Percentiles rank a stretch among this genome's conserved stretches.
phyloP scores from a whole-genome alignment of 2,113 vertebrate genomes.

The Phoxinus phoxinus region DNA sequence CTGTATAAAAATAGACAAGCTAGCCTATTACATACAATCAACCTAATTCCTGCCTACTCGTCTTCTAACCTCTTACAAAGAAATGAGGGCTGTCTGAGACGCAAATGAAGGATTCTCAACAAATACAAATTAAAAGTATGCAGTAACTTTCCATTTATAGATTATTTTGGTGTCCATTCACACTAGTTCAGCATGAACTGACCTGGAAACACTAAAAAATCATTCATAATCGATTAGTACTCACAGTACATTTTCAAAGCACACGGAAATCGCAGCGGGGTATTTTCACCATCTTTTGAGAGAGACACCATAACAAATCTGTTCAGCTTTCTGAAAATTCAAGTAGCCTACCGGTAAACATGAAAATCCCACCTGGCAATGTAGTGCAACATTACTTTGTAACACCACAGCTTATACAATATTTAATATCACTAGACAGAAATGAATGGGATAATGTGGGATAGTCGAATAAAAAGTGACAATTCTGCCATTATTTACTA shows the following conservation, averaged over 20 bases:
- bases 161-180: background rate
- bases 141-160: constrained; percentile 29
- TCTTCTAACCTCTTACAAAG: too few relatives aligned
- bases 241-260: background rate
- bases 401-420: background rate
- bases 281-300: background rate
- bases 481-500: background rate
- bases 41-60: background rate
- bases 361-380: background rate
- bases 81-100: background rate
- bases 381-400: background rate
- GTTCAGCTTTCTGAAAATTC: background rate
- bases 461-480: background rate
- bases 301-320: background rate
- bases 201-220: constrained; percentile 57
- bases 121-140: background rate
- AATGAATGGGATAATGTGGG: too few relatives aligned
- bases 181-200: constrained; percentile 37
- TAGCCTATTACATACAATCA: constrained; percentile 12
- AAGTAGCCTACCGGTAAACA: too few relatives aligned
- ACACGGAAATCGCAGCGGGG: constrained; percentile 25
- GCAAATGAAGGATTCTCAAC: background rate
- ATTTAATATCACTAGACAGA: background rate
- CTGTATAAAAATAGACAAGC: background rate
- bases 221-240: constrained; percentile 42